A percentile compares a stretch with the other conserved stretches of the same genome.
These are phyloP conservation scores for Leptoclinus maculatus DNA, from an alignment of 2,797 vertebrate species.

Conservation along the genomic window DNA sequence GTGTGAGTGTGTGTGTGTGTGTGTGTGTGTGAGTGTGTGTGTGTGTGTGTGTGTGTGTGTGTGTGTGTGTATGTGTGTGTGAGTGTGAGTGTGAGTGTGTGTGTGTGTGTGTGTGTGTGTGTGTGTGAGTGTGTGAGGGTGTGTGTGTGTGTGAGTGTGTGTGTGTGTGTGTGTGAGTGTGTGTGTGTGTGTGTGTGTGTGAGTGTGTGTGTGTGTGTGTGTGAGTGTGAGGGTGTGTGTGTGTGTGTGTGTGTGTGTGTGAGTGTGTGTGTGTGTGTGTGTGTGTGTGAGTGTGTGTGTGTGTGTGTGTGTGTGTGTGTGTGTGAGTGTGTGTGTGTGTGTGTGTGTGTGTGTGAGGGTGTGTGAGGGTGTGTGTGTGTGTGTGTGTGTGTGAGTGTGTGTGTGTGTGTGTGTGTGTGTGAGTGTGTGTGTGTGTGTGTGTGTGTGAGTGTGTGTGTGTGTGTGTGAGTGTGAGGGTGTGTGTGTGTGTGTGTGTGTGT, in stretches of 20 bases:
- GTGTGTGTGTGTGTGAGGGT: conserved; percentile 6
- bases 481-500: background rate
- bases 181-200: background rate
- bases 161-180: conserved; percentile 1
- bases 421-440: background rate
- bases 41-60: conserved; percentile 1
- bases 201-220: background rate
- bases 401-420: conserved; percentile 7
- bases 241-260: background rate
- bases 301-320: background rate
- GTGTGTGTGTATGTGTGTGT: background rate
- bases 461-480: conserved; percentile 1
- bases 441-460: background rate
- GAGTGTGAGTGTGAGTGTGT: conserved; percentile 4
- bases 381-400: background rate
- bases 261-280: background rate
- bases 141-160: conserved; percentile 10
- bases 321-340: no score
- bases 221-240: conserved; percentile 5
- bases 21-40: conserved; percentile 8
- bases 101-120: background rate
- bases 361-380: conserved; percentile 1
- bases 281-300: conserved; percentile 3
- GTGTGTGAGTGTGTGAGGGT: no score
- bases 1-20: background rate